Evolutionary conservation across 1,140 invertebrate species (phyloP), one percentile per base, ranked within the genome.

Genomic region (Penaeus vannamei): DNA sequence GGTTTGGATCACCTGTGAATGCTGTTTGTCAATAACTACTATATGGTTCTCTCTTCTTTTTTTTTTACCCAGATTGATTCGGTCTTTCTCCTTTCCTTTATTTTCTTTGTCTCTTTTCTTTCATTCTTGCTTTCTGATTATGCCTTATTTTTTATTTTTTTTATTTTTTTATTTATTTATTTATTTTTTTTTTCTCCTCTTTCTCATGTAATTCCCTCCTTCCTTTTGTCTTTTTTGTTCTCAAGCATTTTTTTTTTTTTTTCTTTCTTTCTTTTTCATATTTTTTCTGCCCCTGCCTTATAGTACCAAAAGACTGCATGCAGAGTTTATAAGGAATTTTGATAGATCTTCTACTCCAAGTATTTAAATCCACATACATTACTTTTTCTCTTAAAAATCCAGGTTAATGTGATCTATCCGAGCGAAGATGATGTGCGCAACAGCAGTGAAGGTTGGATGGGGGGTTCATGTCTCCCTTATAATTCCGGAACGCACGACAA

Each of bases 381-480:
- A 26, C 12, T 72, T 26, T 72, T 26, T 17, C n/a, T 72, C 12
- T 17, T 26, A 1, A 2, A 19, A 69, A 26, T 26, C 1, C 66
- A 90, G 60, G 26, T 92, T 1, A 86, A 91, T 61, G 83, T 94
- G 92, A 92, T 95, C 59, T 98, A 96, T 93, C 97, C 97, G 0
- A 95, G 94, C 87, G 94, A 95, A 82, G 94, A 96, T 4, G 97
- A 99, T 94, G 97, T 99, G 3, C 94, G 95, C 53, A 93, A 94
- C 17, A 98, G 97, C 92, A 95, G 97, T 92, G 97, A 98, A 93
- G 97, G 96, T 3, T 95, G 96, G 86, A 93, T 95, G 61, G 97
- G 97, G 22, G 97, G 97, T 20, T 96, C 96, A 0, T 98, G 97
- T 92, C 93, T 99, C n/a, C 98, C 98, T 0, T 99, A 99, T 93